Evolutionary conservation across 30 jellyfish, hydroid and myxozoan species (phyloP), one percentile per base, ranked within the genome.

Genomic region (Hydractinia echinata): DNA sequence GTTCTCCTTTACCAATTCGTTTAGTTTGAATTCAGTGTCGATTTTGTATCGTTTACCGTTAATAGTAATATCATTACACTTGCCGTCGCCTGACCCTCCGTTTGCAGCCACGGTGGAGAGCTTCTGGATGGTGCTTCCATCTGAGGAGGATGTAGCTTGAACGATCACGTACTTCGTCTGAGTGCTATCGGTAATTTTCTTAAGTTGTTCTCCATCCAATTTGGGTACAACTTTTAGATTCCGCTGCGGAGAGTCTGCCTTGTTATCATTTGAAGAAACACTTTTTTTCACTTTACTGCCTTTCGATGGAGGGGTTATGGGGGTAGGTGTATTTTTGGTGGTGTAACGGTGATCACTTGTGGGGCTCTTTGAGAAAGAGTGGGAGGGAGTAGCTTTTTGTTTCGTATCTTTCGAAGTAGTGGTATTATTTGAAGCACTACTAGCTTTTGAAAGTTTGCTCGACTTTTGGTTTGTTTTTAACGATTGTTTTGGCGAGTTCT

Each of bases 1-100:
- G 61, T 71, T 71, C 13, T 71, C 81, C 51, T 71, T 71, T 71
- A 71, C 81, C 10, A 71, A 15, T n/a, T 71, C 81, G 81, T 71
- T 71, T 48, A 71, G 61, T 71, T 71, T 71, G 53, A 71, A 71
- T 20, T 71, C 81, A 30, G 39, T 71, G 61, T 71, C 81, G 61
- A 71, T 71, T 50, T 71, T 71, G 61, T 71, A 71, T 7, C 61
- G 55, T 50, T 71, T 71, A 20, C 81, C 81, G 10, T 71, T 30
- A 14, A 71, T 71, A 8, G 60, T 30, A 15, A 71, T 71, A 7
- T 71, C 81, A 71, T 58, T 52, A 20, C 39, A 71, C 51, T 20
- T 71, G 9, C 61, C 61, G 9, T n/a, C 74, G 44, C 19, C 69
- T 20, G 61, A 48, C 7, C 61, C 81, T 19, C 81, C 81, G 81